Evolutionary conservation across 35 echinoderm and acorn worm genomes (phyloP), one percentile per base, ranked within the genome.

Genomic region (Stichopus chloronotus): DNA sequence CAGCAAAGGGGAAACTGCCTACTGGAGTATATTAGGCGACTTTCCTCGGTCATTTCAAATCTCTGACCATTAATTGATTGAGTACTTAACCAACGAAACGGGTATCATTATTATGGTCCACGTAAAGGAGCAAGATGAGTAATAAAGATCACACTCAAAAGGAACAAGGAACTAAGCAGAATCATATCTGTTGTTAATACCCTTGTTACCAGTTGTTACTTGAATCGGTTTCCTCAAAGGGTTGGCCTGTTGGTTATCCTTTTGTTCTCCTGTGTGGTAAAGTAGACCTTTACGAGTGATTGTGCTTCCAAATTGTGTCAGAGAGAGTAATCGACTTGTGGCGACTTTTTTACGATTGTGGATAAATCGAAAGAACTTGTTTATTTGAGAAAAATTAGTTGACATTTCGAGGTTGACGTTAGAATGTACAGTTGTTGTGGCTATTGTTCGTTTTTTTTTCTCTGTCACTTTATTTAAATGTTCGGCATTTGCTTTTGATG

Each of bases 151-250:
- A n/a, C 58, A 6, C 21, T 58, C 7, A 21, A 85, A 85, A 78
- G 58, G 82, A 59, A 74, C 4, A 20, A 74, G 17, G 69, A 20
- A 72, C 59, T 10, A 19, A 74, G 69, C 69, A 19, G 5, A 19
- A 43, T 43, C 30, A 43, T 43, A 43, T 43, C 30, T 43, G 30
- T 43, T 43, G 30, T 43, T 43, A 43, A 43, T 43, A 43, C 30
- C 30, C 0, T 43, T 43, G 30, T 43, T 43, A 43, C 30, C 30
- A 43, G 30, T 43, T 43, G 30, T 85, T 85, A 53, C 16, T 58
- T 53, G 82, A 85, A 85, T 85, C 82, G 82, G 82, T 85, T 43
- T 85, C 55, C 53, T 58, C 82, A 85, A 85, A 85, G 82, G 82
- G 58, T 85, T n/a, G n/a, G 21, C 23, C 23, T 85, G n/a, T 56